Evolutionary conservation across 2,888 invertebrate species (phyloP).

Genomic region (Apodemia zela): DNA sequence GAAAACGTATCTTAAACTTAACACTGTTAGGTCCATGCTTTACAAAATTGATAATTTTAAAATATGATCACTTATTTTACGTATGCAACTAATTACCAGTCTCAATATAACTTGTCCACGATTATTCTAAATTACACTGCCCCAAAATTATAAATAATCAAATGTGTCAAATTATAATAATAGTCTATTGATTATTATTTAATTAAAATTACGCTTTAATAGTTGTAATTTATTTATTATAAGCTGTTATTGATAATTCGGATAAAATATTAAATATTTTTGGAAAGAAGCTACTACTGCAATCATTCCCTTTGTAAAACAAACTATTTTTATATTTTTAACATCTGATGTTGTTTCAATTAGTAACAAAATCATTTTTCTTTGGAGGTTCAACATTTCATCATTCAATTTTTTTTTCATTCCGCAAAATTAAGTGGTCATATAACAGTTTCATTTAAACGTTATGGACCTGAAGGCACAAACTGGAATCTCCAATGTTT

Average conservation of each 20-base stretch:
- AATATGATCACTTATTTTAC: not conserved
- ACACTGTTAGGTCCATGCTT: not conserved
- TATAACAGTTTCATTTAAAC: not conserved
- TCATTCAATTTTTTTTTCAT: not conserved
- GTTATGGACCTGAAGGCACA: slow-evolving; percentile 1
- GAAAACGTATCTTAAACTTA: not conserved
- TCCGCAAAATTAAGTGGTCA: not conserved
- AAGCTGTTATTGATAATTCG: too few species aligned
- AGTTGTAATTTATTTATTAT: too few species aligned
- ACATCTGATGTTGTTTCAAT: too few species aligned
- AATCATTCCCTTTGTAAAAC: too few species aligned
- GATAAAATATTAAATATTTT: too few species aligned
- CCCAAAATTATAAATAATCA: not conserved
- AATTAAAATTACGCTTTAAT: too few species aligned
- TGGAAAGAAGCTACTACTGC: too few species aligned
- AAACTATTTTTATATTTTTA: too few species aligned
- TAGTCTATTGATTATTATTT: too few species aligned
- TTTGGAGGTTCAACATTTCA: too few species aligned
- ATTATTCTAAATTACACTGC: not conserved
- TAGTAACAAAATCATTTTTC: too few species aligned
- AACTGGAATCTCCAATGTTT: slow-evolving; percentile 28
- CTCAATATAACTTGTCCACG: not conserved
- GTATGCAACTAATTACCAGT: not conserved
- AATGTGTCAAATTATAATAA: too few species aligned
- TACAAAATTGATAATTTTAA: not conserved